Conservation (phyloP, 1,140 invertebrate species). For the Oscheius sp. region DNA sequence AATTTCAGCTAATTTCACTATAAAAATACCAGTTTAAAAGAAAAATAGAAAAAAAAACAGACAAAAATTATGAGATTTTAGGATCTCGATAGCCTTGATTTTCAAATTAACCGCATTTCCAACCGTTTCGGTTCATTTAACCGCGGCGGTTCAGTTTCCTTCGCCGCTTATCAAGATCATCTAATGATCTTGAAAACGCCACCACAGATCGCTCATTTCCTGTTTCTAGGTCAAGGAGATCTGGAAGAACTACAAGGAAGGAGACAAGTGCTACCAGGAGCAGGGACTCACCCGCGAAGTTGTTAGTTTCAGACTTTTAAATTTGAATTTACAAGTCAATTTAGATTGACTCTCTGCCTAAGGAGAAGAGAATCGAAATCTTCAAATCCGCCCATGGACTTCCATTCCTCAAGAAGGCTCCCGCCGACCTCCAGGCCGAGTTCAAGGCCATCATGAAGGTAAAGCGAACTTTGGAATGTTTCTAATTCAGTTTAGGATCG, state of each 20-base stretch:
- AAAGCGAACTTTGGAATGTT: too few species aligned
- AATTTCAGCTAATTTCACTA: too few species aligned
- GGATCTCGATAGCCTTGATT: too few species aligned
- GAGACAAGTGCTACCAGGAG: slow-evolving; percentile 31
- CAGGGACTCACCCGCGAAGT: slow-evolving; percentile 31
- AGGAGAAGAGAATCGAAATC: slow-evolving; percentile 17
- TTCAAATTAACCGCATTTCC: too few species aligned
- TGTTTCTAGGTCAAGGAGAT: slow-evolving; percentile 24
- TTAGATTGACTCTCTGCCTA: slow-evolving; percentile 19
- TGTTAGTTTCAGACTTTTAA: neutral
- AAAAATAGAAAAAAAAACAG: too few species aligned
- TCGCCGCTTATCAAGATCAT: too few species aligned
- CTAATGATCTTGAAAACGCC: too few species aligned
- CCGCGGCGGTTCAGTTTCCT: too few species aligned
- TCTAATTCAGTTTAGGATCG: too few species aligned
- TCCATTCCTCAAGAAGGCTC: slow-evolving; percentile 17
- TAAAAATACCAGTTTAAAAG: too few species aligned
- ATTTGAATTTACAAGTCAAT: neutral
- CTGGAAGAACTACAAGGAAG: slow-evolving; percentile 36
- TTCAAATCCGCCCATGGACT: slow-evolving; percentile 21
- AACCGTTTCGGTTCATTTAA: too few species aligned
- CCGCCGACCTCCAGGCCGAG: slow-evolving; percentile 10
- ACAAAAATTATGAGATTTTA: too few species aligned
- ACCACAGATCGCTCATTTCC: neutral
- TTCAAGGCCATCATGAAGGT: slow-evolving; percentile 24